These are phyloP conservation scores for Stichopus horrens DNA, from an alignment of 53 echinoderm and acorn worm genomes.

Conservation along the genomic window DNA sequence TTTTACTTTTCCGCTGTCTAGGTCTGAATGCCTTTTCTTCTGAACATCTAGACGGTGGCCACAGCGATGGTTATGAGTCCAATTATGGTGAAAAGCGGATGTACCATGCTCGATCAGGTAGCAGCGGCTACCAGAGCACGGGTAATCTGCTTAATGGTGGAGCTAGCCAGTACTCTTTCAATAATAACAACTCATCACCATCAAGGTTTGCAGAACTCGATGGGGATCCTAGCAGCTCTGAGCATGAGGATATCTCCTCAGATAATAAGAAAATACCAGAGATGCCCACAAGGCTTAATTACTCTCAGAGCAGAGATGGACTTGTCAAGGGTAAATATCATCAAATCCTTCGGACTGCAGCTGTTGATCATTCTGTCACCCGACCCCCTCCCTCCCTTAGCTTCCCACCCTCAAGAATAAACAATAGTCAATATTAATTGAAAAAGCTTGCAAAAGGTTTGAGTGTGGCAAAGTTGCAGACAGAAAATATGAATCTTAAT, in stretches of 20 bases:
- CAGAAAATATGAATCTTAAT: too few species aligned
- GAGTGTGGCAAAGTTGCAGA: too few species aligned
- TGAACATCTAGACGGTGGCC: slow-evolving; percentile 35
- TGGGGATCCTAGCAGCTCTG: slow-evolving; percentile 4
- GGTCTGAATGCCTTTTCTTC: slow-evolving; percentile 17
- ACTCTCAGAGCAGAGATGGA: slow-evolving; percentile 45
- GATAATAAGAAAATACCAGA: not conserved
- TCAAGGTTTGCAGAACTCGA: slow-evolving; percentile 36
- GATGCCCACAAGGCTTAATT: not conserved
- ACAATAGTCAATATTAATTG: not conserved
- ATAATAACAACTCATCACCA: slow-evolving; percentile 59
- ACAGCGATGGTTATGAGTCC: slow-evolving; percentile 26
- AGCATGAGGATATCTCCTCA: not conserved
- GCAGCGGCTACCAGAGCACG: slow-evolving; percentile 38
- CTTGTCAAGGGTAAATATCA: slow-evolving; percentile 42
- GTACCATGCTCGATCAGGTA: slow-evolving; percentile 36
- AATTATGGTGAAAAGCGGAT: slow-evolving; percentile 10
- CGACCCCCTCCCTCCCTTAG: not conserved
- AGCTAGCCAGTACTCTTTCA: slow-evolving; percentile 37
- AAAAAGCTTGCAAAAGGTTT: not conserved
- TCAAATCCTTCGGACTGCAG: not conserved
- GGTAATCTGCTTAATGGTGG: slow-evolving; percentile 43
- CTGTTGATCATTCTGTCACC: not conserved
- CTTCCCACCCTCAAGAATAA: not conserved
- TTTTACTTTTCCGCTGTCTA: not conserved